Evolutionary conservation across 2,113 vertebrate genomes (phyloP), one percentile per base, ranked within the genome.

Genomic region (Isurus oxyrinchus): DNA sequence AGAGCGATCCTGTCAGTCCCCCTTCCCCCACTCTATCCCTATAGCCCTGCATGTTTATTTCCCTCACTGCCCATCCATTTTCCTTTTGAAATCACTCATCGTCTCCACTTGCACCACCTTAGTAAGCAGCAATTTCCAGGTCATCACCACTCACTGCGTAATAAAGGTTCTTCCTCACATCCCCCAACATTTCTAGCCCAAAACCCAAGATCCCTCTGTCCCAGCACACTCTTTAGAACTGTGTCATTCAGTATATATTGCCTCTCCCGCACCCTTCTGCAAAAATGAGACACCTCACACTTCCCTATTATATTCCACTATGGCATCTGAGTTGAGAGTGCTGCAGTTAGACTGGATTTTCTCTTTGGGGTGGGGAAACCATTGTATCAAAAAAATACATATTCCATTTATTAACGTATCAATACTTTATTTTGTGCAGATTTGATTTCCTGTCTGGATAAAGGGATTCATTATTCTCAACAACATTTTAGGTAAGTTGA

Each of bases 361-460:
- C 21, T 94, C 21, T 0, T 8, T 59, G 27, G 4, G 21, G 63
- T n/a, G 61, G 4, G 7, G 93, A 14, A 31, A 53, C 44, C 11
- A 53, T 72, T 69, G 40, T 25, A 49, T 49, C 23, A 72, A 53
- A 2, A 2, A 27, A 90, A 90, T 59, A 16, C 31, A 14, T 35
- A 7, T 72, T 53, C 44, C 27, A 35, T 55, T 72, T 59, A 72
- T 10, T 72, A 76, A 95, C 14, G 67, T 55, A 35, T 49, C 10
- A 31, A 53, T 72, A 0, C 1, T 76, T 31, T 72, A 3, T 27
- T 49, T 55, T 53, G 27, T 72, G 67, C 94, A 99, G 98, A 98
- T 97, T 97, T 98, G 13, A 97, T 99, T 96, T 98, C 98, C 96
- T 99, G 98, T 97, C 97, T 98, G 97, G 97, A 97, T 96, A 97